A percentile compares a stretch with the other conserved stretches of the same genome.
Conservation (phyloP, 2,797 vertebrate genomes). For the Peromyscus nudipes region DNA sequence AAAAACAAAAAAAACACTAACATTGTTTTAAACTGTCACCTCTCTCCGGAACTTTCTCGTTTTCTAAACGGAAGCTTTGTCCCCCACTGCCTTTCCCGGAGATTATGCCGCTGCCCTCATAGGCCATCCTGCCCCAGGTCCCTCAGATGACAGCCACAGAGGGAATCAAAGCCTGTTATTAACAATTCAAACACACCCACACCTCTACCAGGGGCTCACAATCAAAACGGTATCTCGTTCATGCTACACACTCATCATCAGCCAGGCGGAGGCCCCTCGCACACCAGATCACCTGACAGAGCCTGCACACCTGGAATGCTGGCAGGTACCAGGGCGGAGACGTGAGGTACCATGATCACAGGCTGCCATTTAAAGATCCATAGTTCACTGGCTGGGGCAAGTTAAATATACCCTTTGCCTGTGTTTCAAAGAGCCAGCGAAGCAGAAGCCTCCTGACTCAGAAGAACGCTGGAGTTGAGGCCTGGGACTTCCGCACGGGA, state of each 20-base stretch:
- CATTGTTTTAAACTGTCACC: not conserved
- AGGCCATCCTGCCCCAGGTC: not conserved
- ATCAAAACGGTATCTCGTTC: not conserved
- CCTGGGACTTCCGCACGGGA: not conserved
- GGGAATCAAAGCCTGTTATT: not conserved
- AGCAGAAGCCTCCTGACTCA: not conserved
- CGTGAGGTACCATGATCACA: rapidly evolving
- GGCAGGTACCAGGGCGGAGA: not conserved
- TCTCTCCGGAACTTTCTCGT: not conserved
- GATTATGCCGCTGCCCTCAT: not conserved
- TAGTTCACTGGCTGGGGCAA: not conserved
- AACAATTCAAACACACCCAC: not conserved
- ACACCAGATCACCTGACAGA: not conserved
- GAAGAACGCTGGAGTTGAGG: not conserved
- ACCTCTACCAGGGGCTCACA: not conserved
- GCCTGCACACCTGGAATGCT: rapidly evolving
- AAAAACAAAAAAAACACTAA: too few relatives aligned
- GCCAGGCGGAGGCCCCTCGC: not conserved
- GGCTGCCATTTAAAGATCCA: not conserved
- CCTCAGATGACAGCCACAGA: not conserved
- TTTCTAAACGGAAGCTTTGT: too few relatives aligned
- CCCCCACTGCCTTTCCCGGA: not conserved
- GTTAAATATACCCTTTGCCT: not conserved
- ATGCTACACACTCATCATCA: not conserved
- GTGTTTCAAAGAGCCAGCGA: not conserved